Evolutionary conservation across 2,113 vertebrate genomes (phyloP).

Genomic region (Electrona antarctica): DNA sequence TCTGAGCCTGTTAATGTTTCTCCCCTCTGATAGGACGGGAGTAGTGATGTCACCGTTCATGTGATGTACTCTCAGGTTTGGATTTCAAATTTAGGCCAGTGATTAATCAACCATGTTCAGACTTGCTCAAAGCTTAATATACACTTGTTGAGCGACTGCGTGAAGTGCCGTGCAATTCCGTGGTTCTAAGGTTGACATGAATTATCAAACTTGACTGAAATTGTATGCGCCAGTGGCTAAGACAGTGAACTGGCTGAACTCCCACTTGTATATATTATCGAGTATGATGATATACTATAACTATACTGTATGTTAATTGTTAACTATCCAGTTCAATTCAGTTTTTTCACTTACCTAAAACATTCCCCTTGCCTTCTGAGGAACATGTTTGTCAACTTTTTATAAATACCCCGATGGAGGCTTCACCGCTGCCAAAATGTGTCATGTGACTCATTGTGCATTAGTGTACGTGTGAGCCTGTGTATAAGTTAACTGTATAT

Average conservation of each 20-base stretch:
- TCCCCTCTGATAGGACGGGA: constrained; percentile 41
- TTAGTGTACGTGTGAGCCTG: constrained; percentile 2
- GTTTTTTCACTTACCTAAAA: constrained; percentile 45
- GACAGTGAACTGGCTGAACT: not conserved
- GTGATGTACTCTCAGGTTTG: constrained; percentile 54
- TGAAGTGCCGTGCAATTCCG: not conserved
- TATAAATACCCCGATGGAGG: constrained; percentile 2
- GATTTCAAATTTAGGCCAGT: constrained; percentile 27
- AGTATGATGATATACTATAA: not conserved
- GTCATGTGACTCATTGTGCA: not conserved
- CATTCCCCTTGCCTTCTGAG: not conserved
- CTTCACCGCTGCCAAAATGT: constrained; percentile 7
- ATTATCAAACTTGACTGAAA: not conserved
- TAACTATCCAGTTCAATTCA: not conserved
- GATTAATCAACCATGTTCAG: constrained; percentile 59
- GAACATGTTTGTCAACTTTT: constrained; percentile 47
- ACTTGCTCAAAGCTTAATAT: constrained; percentile 38
- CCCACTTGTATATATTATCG: not conserved
- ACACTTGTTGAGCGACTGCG: constrained; percentile 30
- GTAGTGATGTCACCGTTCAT: constrained; percentile 58
- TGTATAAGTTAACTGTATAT: not conserved
- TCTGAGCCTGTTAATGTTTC: constrained; percentile 51
- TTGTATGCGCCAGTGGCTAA: not conserved
- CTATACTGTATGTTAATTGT: not conserved
- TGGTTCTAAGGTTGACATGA: not conserved